These are phyloP conservation scores for Ips nitidus DNA, from an alignment of 1,140 invertebrate species.

Conservation along the genomic window DNA sequence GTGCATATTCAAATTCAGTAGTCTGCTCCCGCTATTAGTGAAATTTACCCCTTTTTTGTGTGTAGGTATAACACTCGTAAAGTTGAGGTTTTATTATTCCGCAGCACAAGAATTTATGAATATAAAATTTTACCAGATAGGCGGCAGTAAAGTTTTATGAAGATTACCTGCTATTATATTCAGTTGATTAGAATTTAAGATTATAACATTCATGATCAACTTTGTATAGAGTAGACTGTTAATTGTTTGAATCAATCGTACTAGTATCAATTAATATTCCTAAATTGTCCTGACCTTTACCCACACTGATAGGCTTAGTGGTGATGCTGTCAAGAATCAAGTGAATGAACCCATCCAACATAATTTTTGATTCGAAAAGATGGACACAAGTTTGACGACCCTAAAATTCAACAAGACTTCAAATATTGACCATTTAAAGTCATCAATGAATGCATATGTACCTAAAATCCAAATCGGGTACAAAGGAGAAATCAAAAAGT, in stretches of 20 bases:
- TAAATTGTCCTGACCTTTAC: constrained; percentile 67
- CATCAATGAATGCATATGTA: constrained; percentile 66
- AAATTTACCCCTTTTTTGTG: neutral
- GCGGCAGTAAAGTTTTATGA: neutral
- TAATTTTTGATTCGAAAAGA: constrained; percentile 70
- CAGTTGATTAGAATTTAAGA: too few species aligned
- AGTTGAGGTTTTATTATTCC: constrained; percentile 6
- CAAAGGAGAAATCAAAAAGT: constrained; percentile 73
- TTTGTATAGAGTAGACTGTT: too few species aligned
- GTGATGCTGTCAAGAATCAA: constrained; percentile 60
- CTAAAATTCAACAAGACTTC: constrained; percentile 72
- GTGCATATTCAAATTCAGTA: too few species aligned
- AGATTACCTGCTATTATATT: neutral
- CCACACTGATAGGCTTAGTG: constrained; percentile 74
- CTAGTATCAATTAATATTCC: too few species aligned
- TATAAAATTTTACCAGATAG: neutral
- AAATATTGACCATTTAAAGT: constrained; percentile 82
- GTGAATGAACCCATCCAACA: constrained; percentile 78
- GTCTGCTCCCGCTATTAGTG: neutral
- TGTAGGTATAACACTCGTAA: constrained; percentile 2
- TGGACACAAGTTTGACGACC: constrained; percentile 67
- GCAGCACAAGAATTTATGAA: neutral
- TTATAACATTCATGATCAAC: too few species aligned
- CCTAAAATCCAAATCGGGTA: constrained; percentile 77
- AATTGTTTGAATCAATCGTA: too few species aligned